Evolutionary conservation across 92 coral and sea anemone genomes (phyloP).

Genomic region (Actinostola sp.): DNA sequence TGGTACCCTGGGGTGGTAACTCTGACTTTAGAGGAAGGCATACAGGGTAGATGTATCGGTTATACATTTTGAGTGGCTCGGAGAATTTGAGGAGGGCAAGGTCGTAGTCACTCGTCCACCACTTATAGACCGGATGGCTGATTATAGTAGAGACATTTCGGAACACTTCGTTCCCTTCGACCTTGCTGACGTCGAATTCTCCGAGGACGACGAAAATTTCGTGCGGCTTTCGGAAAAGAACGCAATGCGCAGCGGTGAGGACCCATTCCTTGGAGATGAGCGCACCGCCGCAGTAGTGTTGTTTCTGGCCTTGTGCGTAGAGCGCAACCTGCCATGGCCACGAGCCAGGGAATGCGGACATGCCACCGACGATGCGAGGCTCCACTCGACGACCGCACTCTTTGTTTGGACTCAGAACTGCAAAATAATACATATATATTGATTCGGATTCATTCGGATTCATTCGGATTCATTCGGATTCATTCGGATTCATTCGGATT

Average conservation of each 20-base stretch:
- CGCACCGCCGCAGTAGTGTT: slow-evolving; percentile 62
- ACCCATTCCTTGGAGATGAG: slow-evolving; percentile 62
- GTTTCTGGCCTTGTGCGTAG: slow-evolving; percentile 30
- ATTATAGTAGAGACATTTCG: slow-evolving; percentile 35
- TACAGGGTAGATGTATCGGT: slow-evolving; percentile 55
- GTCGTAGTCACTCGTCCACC: slow-evolving; percentile 60
- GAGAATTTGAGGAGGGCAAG: slow-evolving; percentile 53
- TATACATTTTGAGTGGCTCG: slow-evolving; percentile 42
- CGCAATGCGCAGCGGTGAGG: slow-evolving; percentile 71
- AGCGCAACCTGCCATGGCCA: slow-evolving; percentile 78
- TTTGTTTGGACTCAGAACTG: slow-evolving; percentile 34
- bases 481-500: too few relatives aligned
- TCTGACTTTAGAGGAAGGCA: slow-evolving; percentile 50
- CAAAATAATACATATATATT: neutral
- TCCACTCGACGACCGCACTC: slow-evolving; percentile 60
- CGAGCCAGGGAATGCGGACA: slow-evolving; percentile 56
- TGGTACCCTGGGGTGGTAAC: slow-evolving; percentile 46
- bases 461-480: neutral
- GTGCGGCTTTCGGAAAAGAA: slow-evolving; percentile 41
- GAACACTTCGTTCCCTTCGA: slow-evolving; percentile 55
- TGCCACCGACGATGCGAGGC: slow-evolving; percentile 65
- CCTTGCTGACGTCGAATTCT: slow-evolving; percentile 49
- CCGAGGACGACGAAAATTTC: slow-evolving; percentile 56
- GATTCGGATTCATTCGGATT: too few relatives aligned
- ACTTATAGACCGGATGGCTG: slow-evolving; percentile 44